A percentile compares a stretch with the other conserved stretches of the same genome.
Conservation (phyloP, 1,140 invertebrate genomes). For the Caenorhabditis remanei region DNA sequence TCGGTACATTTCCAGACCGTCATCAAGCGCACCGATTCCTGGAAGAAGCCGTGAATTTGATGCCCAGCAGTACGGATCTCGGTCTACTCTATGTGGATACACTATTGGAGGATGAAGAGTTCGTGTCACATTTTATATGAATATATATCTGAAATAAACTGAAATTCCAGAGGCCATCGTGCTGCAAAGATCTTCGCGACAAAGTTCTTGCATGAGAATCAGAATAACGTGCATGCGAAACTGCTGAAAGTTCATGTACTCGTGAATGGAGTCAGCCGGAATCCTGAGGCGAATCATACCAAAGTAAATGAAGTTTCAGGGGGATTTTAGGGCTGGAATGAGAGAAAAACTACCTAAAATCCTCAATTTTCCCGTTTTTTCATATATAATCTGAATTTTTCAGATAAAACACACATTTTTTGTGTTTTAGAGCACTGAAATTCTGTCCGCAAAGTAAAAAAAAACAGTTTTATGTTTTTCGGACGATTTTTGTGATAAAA, state of each 20-base stretch:
- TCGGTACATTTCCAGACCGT: not conserved
- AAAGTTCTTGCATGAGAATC: conserved; percentile 19
- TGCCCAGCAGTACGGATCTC: conserved; percentile 17
- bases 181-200: conserved; percentile 19
- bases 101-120: not conserved
- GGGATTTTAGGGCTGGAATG: too few species aligned
- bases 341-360: too few species aligned
- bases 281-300: conserved; percentile 18
- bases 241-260: conserved; percentile 28
- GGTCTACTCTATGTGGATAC: conserved; percentile 28
- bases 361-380: too few species aligned
- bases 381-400: not conserved
- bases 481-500: too few species aligned
- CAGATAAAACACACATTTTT: not conserved
- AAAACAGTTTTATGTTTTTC: too few species aligned
- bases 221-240: not conserved
- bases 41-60: not conserved
- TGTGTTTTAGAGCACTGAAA: not conserved
- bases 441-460: too few species aligned
- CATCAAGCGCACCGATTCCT: not conserved
- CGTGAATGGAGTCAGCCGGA: conserved; percentile 24
- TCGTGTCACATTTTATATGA: too few species aligned
- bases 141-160: too few species aligned
- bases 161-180: not conserved
- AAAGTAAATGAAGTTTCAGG: not conserved